Conservation (phyloP, 2,888 invertebrate species). For the Calliopum simillimum region DNA sequence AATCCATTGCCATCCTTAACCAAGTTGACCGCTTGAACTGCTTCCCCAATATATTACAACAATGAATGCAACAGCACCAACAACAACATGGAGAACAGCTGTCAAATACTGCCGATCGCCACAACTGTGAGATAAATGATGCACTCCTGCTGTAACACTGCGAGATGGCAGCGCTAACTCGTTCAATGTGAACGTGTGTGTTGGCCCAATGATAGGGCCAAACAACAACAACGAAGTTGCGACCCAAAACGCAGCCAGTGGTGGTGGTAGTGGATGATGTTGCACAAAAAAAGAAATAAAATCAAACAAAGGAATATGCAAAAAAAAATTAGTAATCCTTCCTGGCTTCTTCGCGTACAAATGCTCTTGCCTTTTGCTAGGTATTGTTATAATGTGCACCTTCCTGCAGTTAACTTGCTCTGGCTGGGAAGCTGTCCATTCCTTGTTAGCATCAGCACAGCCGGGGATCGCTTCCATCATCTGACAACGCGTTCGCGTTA, state of each 20-base stretch:
- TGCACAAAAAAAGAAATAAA: not conserved
- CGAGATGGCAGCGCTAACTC: constrained; percentile 4
- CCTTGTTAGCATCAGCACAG: constrained; percentile 31
- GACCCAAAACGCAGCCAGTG: constrained; percentile 9
- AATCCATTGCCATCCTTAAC: constrained; percentile 10
- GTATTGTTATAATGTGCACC: constrained; percentile 16
- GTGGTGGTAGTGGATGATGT: not conserved
- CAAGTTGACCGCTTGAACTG: constrained; percentile 27
- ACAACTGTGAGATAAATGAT: constrained; percentile 34
- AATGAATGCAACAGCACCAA: constrained; percentile 1
- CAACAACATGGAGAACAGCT: constrained; percentile 3
- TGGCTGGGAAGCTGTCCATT: constrained; percentile 17
- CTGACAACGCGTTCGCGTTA: not conserved
- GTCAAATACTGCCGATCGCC: constrained; percentile 32
- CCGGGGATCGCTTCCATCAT: constrained; percentile 32
- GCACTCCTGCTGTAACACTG: constrained; percentile 14
- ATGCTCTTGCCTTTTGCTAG: not conserved
- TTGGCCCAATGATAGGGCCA: not conserved
- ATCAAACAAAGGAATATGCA: not conserved
- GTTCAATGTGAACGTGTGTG: not conserved
- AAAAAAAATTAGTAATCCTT: constrained; percentile 24
- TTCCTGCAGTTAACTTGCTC: not conserved
- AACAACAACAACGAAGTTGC: constrained; percentile 7
- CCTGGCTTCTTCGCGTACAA: constrained; percentile 4
- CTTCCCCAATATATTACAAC: not conserved